These are phyloP conservation scores for Drosophila trichaetosa DNA, from an alignment of 2,888 invertebrate species.

Conservation along the genomic window DNA sequence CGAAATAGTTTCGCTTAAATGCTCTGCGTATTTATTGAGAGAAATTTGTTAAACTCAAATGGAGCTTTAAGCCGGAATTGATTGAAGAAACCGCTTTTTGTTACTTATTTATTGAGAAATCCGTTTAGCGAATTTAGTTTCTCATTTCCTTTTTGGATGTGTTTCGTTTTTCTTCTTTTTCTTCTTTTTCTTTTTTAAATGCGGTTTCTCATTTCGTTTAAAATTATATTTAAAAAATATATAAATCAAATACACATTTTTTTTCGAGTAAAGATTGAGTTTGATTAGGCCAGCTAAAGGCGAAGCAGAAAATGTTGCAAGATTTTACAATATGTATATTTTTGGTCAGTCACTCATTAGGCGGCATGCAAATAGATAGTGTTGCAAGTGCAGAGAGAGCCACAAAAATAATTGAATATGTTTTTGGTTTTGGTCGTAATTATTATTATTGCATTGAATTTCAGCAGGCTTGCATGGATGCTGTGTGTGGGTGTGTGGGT, in stretches of 20 bases:
- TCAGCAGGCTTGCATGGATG: background rate
- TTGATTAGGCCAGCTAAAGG: background rate
- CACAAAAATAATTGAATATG: background rate
- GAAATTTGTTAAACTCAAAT: background rate
- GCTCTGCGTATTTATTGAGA: too few species aligned
- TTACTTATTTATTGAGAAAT: background rate
- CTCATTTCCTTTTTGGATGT: background rate
- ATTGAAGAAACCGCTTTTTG: too few species aligned
- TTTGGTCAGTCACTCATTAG: background rate
- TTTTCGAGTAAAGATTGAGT: background rate
- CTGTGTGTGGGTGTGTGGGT: background rate
- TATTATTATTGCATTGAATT: background rate
- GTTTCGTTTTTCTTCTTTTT: too few species aligned
- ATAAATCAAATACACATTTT: too few species aligned
- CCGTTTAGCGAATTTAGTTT: background rate
- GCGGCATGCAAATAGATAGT: background rate
- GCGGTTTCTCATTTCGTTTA: too few species aligned
- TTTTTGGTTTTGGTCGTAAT: background rate
- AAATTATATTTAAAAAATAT: background rate
- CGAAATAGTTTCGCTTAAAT: background rate
- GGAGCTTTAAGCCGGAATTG: too few species aligned
- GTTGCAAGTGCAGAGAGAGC: background rate
- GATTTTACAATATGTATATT: background rate
- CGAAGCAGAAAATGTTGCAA: background rate
- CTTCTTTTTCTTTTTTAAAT: too few species aligned